Evolutionary conservation across 2,888 invertebrate genomes (phyloP).

Genomic region (Gisinianus flammeolus): DNA sequence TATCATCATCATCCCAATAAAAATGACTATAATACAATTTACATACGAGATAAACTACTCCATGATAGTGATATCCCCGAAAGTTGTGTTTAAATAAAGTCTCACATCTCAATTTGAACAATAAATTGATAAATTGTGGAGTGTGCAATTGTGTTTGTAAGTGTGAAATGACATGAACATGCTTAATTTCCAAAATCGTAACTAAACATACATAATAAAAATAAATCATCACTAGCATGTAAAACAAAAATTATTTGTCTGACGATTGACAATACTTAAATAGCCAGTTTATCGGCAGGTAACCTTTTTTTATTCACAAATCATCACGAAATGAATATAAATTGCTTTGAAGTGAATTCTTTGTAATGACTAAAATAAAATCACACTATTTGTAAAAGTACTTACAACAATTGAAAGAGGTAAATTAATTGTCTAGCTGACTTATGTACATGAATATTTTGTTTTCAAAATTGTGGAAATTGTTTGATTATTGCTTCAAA

Average conservation of each 20-base stretch:
- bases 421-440: no score
- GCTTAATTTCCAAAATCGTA: not conserved
- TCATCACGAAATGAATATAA: no score
- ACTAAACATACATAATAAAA: not conserved
- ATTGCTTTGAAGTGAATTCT: no score
- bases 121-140: not conserved
- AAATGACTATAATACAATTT: constrained; percentile 58
- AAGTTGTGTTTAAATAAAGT: constrained; percentile 55
- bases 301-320: not conserved
- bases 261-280: not conserved
- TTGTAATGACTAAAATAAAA: no score
- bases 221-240: not conserved
- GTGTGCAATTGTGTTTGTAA: not conserved
- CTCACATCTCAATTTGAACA: not conserved
- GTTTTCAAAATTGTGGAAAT: no score
- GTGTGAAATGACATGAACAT: not conserved
- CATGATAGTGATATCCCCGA: constrained; percentile 58
- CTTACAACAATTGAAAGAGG: no score
- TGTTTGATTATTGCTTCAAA: no score
- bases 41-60: constrained; percentile 58
- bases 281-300: not conserved
- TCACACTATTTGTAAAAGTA: no score
- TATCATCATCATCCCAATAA: constrained; percentile 21
- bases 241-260: not conserved
- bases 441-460: no score